Conservation (phyloP, 2,113 vertebrate genomes). For the Vimba vimba region DNA sequence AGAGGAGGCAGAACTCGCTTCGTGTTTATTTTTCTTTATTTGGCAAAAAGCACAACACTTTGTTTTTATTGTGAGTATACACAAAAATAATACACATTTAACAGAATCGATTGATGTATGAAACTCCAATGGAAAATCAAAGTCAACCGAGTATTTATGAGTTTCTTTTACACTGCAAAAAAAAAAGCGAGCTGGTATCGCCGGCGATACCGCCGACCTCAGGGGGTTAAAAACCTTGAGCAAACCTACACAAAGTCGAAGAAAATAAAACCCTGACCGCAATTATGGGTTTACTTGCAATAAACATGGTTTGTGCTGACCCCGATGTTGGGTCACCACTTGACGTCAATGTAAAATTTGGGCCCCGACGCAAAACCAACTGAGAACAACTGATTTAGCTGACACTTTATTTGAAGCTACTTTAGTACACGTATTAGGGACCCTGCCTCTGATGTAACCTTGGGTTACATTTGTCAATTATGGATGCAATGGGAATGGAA, state of each 20-base stretch:
- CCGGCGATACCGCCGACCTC: no score
- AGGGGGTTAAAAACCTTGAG: background rate
- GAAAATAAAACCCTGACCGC: background rate
- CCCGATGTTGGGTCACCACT: background rate
- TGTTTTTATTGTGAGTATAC: no score
- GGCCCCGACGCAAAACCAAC: background rate
- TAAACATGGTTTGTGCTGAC: background rate
- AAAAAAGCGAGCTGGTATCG: no score
- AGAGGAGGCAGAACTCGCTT: no score
- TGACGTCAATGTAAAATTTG: background rate
- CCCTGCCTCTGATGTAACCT: background rate
- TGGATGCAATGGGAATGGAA: no score
- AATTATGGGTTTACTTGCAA: background rate
- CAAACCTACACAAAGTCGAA: background rate
- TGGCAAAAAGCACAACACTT: no score
- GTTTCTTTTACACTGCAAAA: no score
- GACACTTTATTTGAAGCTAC: background rate
- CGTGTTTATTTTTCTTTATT: no score
- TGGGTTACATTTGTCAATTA: background rate
- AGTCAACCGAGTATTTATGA: no score
- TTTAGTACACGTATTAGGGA: background rate
- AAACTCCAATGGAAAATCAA: no score
- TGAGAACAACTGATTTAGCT: background rate
- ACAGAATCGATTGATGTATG: no score
- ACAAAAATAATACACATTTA: no score